Percentiles rank a stretch among this genome's conserved stretches.
phyloP scores from a whole-genome alignment of 2,113 vertebrate species.

The Salvelinus alpinus region DNA sequence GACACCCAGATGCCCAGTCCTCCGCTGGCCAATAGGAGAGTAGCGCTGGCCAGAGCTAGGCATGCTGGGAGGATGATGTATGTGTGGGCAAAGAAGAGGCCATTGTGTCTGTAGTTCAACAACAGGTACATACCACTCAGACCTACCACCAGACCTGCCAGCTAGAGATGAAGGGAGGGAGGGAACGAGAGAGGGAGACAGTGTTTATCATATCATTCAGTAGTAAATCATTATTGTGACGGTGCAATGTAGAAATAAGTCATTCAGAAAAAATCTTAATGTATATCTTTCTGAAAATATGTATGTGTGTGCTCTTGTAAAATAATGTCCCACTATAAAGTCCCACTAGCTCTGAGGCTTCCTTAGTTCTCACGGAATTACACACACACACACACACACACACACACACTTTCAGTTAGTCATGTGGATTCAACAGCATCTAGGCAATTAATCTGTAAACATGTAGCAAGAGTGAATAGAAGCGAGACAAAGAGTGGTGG shows the following conservation, averaged over 20 bases:
- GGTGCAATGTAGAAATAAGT: too few relatives aligned
- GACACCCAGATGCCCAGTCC: slow-evolving; percentile 43
- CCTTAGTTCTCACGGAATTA: not conserved
- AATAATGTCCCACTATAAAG: not conserved
- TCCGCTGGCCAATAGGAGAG: slow-evolving; percentile 36
- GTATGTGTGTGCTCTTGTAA: not conserved
- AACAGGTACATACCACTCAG: slow-evolving; percentile 54
- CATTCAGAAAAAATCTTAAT: too few relatives aligned
- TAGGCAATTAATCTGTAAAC: not conserved
- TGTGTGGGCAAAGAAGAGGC: slow-evolving; percentile 39
- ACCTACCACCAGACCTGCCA: slow-evolving; percentile 44
- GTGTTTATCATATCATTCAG: too few relatives aligned
- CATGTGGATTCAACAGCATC: slow-evolving; percentile 8
- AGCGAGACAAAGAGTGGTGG: too few relatives aligned
- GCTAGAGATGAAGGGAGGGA: slow-evolving; percentile 25
- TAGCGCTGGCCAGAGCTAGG: slow-evolving; percentile 44
- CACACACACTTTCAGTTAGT: not conserved
- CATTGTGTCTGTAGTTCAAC: slow-evolving; percentile 43
- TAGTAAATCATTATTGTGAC: too few relatives aligned
- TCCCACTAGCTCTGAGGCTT: not conserved
- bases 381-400: not conserved
- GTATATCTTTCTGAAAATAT: not conserved
- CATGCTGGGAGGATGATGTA: slow-evolving; percentile 51
- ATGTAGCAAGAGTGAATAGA: not conserved
- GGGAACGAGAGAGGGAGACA: too few relatives aligned